Evolutionary conservation across 37 sponge, comb jelly and placozoan species (phyloP), one percentile per base, ranked within the genome.

Genomic region (Dysidea cf. avara): DNA sequence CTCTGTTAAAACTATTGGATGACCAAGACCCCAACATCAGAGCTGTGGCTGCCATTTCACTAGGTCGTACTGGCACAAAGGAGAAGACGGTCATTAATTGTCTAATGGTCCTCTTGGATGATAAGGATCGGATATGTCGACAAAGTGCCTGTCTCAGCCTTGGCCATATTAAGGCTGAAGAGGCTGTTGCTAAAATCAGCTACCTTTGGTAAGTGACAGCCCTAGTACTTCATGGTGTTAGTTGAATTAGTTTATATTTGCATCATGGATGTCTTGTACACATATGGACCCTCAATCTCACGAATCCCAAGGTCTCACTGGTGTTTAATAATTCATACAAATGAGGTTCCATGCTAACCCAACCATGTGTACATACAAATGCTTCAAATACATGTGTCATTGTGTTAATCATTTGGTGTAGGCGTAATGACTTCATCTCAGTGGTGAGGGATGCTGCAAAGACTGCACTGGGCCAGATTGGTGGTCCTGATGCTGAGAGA

Each of bases 341-440:
- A n/a, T n/a, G n/a, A n/a, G n/a, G n/a, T n/a, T n/a, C n/a, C n/a
- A n/a, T n/a, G n/a, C n/a, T n/a, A n/a, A n/a, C n/a, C n/a, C n/a
- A n/a, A n/a, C n/a, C n/a, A n/a, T n/a, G n/a, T n/a, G n/a, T n/a
- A n/a, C n/a, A n/a, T n/a, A n/a, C n/a, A n/a, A n/a, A n/a, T n/a
- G n/a, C n/a, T n/a, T n/a, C n/a, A n/a, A 17, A 31, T 64, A 32
- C 25, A 25, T 31, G 66, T 22, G 9, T 12, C 9, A 9, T 38
- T 20, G n/a, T 75, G 48, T 67, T 32, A 9, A 38, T 59, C 57
- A 7, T 56, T 49, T 60, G 39, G 4, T 64, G 22, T 34, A 92
- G 94, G 96, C 68, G 99, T 17, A 97, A 97, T 83, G 99, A 97
- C 79, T 84, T 90, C 69, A 97, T 97, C 36, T 90, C 92, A 52